Conservation (phyloP, 2,888 invertebrate genomes). For the Dasysyrphus tricinctus region DNA sequence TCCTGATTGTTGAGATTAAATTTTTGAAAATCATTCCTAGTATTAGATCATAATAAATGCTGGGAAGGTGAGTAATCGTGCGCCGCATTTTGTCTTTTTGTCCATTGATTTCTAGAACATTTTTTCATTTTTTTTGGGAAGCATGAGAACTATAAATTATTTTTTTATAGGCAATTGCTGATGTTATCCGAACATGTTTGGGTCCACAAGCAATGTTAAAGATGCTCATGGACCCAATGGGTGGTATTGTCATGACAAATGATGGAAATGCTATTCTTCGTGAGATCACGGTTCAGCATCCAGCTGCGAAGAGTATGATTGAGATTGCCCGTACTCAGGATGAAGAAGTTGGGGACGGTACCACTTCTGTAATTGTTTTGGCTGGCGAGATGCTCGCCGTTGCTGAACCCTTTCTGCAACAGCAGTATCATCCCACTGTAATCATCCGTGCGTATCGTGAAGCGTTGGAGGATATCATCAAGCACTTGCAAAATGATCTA, state of each 20-base stretch:
- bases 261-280: constrained; percentile 99
- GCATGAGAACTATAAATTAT: not conserved
- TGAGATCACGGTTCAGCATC: constrained; percentile 98
- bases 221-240: constrained; percentile 99
- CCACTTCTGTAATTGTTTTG: constrained; percentile 98
- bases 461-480: constrained; percentile 96
- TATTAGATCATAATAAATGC: constrained; percentile 94
- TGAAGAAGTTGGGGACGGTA: constrained; percentile 99
- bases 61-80: constrained; percentile 91
- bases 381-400: constrained; percentile 97
- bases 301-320: constrained; percentile 99
- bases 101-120: constrained; percentile 56
- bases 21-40: constrained; percentile 84
- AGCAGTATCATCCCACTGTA: constrained; percentile 98
- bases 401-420: constrained; percentile 95
- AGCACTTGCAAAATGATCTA: constrained; percentile 91
- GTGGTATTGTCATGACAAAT: constrained; percentile 99
- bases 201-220: constrained; percentile 99
- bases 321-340: constrained; percentile 99
- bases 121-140: not conserved
- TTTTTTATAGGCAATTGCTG: constrained; percentile 93
- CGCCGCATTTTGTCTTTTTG: not conserved
- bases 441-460: constrained; percentile 97
- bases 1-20: constrained; percentile 83
- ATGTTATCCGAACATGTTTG: constrained; percentile 99